Conservation (phyloP, 2,113 vertebrate species). For the Pangasianodon hypophthalmus region DNA sequence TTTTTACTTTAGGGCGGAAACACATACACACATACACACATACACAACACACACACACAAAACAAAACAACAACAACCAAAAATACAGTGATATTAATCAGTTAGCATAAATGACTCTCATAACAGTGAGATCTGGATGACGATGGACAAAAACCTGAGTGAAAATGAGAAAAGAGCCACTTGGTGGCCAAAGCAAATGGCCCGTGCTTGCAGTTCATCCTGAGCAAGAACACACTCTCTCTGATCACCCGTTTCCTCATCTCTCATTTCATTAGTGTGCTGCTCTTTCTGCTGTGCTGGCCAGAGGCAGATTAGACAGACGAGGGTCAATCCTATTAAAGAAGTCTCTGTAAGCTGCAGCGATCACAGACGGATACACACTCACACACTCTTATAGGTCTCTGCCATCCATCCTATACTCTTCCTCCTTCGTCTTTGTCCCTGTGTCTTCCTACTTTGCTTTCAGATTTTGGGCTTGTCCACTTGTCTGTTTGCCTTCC, state of each 20-base stretch:
- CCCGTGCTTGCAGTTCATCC: conserved; percentile 52
- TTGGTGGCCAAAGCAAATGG: conserved; percentile 67
- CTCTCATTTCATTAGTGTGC: conserved; percentile 73
- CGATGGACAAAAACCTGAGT: conserved; percentile 7
- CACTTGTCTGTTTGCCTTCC: conserved; percentile 72
- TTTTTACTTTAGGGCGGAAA: not conserved
- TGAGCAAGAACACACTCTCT: conserved; percentile 49
- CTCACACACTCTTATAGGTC: conserved; percentile 37
- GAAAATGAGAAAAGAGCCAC: conserved; percentile 64
- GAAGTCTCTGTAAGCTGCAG: conserved; percentile 68
- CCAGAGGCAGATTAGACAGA: conserved; percentile 72
- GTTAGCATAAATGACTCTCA: conserved; percentile 6
- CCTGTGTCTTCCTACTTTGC: conserved; percentile 21
- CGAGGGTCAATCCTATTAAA: conserved; percentile 78
- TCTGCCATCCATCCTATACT: conserved; percentile 49
- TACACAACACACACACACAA: not conserved
- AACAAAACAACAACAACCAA: not conserved
- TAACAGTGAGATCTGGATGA: not conserved
- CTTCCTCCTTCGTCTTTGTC: conserved; percentile 1
- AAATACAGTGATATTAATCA: not conserved
- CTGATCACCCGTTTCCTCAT: conserved; percentile 46
- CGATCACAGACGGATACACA: conserved; percentile 56
- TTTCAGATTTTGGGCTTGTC: conserved; percentile 70
- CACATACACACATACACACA: not conserved
- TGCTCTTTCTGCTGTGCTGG: conserved; percentile 74